phyloP scores from a whole-genome alignment of 2,888 invertebrate genomes.

The Mellilla xanthometata region DNA sequence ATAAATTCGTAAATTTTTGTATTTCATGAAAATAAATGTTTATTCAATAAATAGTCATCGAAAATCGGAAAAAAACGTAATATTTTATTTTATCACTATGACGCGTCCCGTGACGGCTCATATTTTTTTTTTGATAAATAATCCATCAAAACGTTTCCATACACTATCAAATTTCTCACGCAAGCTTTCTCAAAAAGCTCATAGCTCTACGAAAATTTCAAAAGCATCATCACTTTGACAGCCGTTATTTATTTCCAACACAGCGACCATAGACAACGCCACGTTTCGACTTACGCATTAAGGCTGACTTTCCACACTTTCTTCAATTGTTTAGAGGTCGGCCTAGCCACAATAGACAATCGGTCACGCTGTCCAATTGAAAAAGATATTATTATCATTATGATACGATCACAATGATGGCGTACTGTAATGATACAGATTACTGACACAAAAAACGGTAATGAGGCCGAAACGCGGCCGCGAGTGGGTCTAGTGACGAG shows the following conservation, averaged over 20 bases:
- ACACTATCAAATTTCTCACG: not conserved
- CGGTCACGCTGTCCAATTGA: slow-evolving; percentile 46
- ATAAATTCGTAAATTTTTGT: too few relatives aligned
- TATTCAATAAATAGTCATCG: too few relatives aligned
- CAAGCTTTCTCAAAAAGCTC: slow-evolving; percentile 2
- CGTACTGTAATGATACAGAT: slow-evolving; percentile 29
- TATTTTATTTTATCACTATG: too few relatives aligned
- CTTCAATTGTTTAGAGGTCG: slow-evolving; percentile 15
- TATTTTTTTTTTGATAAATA: too few relatives aligned
- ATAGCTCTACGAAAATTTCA: not conserved
- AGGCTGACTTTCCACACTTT: slow-evolving; percentile 13
- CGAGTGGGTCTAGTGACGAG: slow-evolving; percentile 20
- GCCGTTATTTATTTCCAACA: slow-evolving; percentile 25
- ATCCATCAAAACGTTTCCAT: too few relatives aligned
- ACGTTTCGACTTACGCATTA: not conserved
- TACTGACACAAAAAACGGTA: slow-evolving; percentile 31
- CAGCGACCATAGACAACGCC: too few relatives aligned
- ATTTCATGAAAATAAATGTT: too few relatives aligned
- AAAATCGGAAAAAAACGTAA: too few relatives aligned
- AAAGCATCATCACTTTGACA: slow-evolving; percentile 28
- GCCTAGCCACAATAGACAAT: slow-evolving; percentile 21
- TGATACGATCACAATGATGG: slow-evolving; percentile 47
- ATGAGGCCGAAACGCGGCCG: slow-evolving; percentile 30
- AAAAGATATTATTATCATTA: slow-evolving; percentile 53
- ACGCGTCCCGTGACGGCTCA: too few relatives aligned